phyloP scores from a whole-genome alignment of 2,888 invertebrate genomes.

The Helleia helle region DNA sequence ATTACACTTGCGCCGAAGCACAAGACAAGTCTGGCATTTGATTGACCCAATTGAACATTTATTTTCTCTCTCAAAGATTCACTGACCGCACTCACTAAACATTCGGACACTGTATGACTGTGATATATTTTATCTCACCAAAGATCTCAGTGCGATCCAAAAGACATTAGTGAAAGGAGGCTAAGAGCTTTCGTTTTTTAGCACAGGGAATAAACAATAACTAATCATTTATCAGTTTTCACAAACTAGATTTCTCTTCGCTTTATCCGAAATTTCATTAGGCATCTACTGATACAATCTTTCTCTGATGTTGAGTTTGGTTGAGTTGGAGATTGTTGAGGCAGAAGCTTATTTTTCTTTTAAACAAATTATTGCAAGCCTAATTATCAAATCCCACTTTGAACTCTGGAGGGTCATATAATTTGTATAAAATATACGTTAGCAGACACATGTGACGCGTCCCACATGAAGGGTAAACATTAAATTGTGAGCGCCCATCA shows the following conservation, averaged over 20 bases:
- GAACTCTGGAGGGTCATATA: too few species aligned
- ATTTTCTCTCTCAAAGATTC: conserved; percentile 58
- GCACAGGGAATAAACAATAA: conserved; percentile 64
- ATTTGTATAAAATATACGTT: too few species aligned
- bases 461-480: too few species aligned
- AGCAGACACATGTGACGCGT: too few species aligned
- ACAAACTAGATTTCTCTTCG: conserved; percentile 35
- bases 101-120: conserved; percentile 59
- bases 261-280: conserved; percentile 17
- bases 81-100: conserved; percentile 48
- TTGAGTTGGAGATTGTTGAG: too few species aligned
- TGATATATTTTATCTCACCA: conserved; percentile 66
- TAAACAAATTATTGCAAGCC: too few species aligned
- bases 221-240: conserved; percentile 56
- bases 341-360: too few species aligned
- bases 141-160: conserved; percentile 58
- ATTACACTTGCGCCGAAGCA: conserved; percentile 29
- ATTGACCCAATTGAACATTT: conserved; percentile 70
- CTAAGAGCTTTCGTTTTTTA: conserved; percentile 60
- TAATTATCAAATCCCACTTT: too few species aligned
- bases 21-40: conserved; percentile 56
- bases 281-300: conserved; percentile 15
- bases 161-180: conserved; percentile 69
- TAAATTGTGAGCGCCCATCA: too few species aligned
- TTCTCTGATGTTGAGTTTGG: neutral